A percentile compares a stretch with the other conserved stretches of the same genome.
phyloP scores from a whole-genome alignment of 2,888 invertebrate genomes.

The Molorchus minor region DNA sequence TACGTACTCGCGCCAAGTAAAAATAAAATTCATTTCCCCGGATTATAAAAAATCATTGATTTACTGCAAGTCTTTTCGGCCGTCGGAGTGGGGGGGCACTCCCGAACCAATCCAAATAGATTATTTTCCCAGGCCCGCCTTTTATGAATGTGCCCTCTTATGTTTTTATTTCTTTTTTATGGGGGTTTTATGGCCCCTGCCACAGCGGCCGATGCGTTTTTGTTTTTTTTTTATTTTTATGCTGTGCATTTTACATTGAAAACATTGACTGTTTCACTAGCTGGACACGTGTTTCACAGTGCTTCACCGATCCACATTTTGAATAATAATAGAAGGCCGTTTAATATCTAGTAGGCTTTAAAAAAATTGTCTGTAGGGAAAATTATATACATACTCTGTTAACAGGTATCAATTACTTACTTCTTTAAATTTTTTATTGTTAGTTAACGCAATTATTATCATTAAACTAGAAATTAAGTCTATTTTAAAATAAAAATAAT shows the following conservation, averaged over 20 bases:
- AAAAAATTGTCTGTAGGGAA: too few species aligned
- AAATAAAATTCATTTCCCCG: conserved; percentile 53
- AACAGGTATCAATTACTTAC: too few species aligned
- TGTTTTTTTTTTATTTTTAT: conserved; percentile 35
- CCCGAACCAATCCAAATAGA: conserved; percentile 52
- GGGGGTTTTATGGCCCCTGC: conserved; percentile 48
- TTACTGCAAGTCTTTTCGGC: conserved; percentile 47
- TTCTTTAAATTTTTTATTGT: too few species aligned
- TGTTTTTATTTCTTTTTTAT: conserved; percentile 57
- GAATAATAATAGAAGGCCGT: conserved; percentile 24
- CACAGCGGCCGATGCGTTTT: conserved; percentile 37
- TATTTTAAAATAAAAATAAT: too few species aligned
- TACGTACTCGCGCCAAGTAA: conserved; percentile 36
- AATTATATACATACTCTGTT: too few species aligned
- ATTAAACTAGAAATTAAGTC: too few species aligned
- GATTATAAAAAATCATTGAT: conserved; percentile 56
- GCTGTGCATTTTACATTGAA: conserved; percentile 25
- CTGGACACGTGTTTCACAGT: conserved; percentile 27
- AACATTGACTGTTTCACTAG: conserved; percentile 23
- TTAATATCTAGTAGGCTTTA: background rate
- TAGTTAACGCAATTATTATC: too few species aligned
- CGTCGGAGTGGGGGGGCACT: conserved; percentile 38
- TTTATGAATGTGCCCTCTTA: conserved; percentile 55
- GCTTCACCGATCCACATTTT: conserved; percentile 22
- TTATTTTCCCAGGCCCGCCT: conserved; percentile 51